Conservation (phyloP, 2,113 vertebrate species). For the Perccottus glenii region DNA sequence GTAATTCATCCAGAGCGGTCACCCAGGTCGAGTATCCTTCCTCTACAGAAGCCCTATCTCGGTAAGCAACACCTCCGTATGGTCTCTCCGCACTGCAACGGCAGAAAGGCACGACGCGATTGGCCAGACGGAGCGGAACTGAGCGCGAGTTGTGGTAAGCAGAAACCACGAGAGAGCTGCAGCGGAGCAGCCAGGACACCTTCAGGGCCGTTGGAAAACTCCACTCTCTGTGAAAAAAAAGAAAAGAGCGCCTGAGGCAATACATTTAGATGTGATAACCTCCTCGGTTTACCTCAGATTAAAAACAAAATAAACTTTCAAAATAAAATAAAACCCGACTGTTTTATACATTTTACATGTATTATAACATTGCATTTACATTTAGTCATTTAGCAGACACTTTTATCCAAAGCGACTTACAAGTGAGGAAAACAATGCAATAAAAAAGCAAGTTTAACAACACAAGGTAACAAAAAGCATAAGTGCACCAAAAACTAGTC, state of each 20-base stretch:
- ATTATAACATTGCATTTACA: too few species aligned
- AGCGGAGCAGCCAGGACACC: conserved; percentile 31
- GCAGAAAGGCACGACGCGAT: conserved; percentile 36
- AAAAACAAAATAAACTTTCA: too few species aligned
- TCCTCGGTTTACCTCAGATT: too few species aligned
- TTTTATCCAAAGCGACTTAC: too few species aligned
- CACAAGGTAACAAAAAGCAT: too few species aligned
- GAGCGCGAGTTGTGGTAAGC: conserved; percentile 12
- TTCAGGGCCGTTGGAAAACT: conserved; percentile 37
- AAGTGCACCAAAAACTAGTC: too few species aligned
- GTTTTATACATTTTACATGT: too few species aligned
- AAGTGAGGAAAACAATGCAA: too few species aligned
- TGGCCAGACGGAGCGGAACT: conserved; percentile 61
- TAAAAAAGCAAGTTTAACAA: too few species aligned
- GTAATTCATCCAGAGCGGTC: conserved; percentile 45
- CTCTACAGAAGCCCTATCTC: conserved; percentile 29
- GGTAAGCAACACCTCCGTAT: conserved; percentile 41
- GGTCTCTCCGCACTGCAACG: conserved; percentile 60
- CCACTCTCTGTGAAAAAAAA: fast-evolving
- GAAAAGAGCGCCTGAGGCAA: neutral
- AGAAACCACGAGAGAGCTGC: neutral
- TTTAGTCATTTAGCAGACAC: too few species aligned
- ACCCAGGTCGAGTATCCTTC: conserved; percentile 45
- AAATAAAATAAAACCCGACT: neutral
- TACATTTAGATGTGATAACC: neutral